A percentile compares a stretch with the other conserved stretches of the same genome.
phyloP scores from a whole-genome alignment of 2,113 vertebrate genomes.

The Atrichornis clamosus region DNA sequence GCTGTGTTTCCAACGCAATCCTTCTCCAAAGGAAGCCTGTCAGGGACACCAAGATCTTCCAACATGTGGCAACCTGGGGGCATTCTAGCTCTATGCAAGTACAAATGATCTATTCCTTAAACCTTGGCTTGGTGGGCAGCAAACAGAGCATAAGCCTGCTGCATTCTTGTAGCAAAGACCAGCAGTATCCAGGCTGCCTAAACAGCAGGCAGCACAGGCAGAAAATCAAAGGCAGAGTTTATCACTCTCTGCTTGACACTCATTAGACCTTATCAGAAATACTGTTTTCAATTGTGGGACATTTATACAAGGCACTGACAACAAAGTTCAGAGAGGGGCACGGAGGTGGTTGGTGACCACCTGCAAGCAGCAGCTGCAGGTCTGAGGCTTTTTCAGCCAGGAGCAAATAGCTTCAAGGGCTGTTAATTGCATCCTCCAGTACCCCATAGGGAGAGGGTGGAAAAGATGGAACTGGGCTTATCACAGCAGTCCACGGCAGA shows the following conservation, averaged over 20 bases:
- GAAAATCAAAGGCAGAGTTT: not conserved
- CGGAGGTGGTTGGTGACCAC: not conserved
- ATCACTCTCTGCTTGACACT: not conserved
- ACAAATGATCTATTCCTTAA: not conserved
- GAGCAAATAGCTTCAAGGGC: not conserved
- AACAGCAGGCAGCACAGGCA: not conserved
- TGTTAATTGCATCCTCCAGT: not conserved
- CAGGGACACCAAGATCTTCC: not conserved
- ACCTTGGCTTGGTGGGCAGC: not conserved
- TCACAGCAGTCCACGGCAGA: not conserved
- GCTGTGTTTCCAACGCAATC: not conserved
- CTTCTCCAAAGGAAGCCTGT: not conserved
- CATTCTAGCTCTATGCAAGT: not conserved
- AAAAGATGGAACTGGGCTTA: not conserved
- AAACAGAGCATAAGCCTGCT: not conserved
- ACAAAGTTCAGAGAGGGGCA: not conserved
- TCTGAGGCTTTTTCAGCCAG: not conserved
- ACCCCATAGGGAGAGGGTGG: rapidly evolving
- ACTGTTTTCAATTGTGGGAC: rapidly evolving
- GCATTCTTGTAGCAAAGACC: not conserved
- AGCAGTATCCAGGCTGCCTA: not conserved
- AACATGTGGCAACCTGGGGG: not conserved
- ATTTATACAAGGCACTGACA: not conserved
- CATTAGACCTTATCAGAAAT: not conserved
- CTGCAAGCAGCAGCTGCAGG: not conserved